These are phyloP conservation scores for Sebastes vulpes DNA, from an alignment of 2,797 vertebrate genomes.

Conservation along the genomic window DNA sequence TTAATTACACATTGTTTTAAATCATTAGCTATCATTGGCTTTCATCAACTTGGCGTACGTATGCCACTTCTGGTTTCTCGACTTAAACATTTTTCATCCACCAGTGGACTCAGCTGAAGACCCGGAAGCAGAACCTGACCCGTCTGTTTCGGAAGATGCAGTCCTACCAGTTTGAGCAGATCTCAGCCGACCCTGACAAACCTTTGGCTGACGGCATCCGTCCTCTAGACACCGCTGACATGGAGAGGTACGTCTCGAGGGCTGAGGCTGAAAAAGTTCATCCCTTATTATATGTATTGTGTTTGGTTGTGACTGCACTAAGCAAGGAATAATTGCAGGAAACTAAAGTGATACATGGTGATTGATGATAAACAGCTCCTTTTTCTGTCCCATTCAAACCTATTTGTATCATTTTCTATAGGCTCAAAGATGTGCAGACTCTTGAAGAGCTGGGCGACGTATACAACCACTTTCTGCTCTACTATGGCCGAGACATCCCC, in stretches of 20 bases:
- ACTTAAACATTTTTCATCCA: background rate
- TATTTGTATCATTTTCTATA: slow-evolving; percentile 42
- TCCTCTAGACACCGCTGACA: slow-evolving; percentile 95
- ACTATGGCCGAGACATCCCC: slow-evolving; percentile 98
- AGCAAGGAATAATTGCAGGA: background rate
- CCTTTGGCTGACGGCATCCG: slow-evolving; percentile 96
- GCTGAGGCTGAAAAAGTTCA: background rate
- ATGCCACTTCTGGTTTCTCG: background rate
- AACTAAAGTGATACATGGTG: background rate
- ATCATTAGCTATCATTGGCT: background rate
- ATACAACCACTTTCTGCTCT: slow-evolving; percentile 98
- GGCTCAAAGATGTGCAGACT: slow-evolving; percentile 97
- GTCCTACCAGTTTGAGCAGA: slow-evolving; percentile 97
- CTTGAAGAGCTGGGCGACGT: slow-evolving; percentile 97
- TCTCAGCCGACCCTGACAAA: slow-evolving; percentile 98
- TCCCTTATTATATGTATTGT: background rate
- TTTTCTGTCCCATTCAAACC: background rate
- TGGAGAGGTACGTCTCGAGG: slow-evolving; percentile 89
- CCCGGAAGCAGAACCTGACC: slow-evolving; percentile 96
- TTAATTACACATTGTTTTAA: background rate
- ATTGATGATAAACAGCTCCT: background rate
- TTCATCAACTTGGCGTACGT: background rate
- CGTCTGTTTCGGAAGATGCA: slow-evolving; percentile 99
- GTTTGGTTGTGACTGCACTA: background rate
- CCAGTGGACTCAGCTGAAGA: slow-evolving; percentile 98